phyloP scores from a whole-genome alignment of 2,888 invertebrate genomes.

The Drosophila hamatofila region DNA sequence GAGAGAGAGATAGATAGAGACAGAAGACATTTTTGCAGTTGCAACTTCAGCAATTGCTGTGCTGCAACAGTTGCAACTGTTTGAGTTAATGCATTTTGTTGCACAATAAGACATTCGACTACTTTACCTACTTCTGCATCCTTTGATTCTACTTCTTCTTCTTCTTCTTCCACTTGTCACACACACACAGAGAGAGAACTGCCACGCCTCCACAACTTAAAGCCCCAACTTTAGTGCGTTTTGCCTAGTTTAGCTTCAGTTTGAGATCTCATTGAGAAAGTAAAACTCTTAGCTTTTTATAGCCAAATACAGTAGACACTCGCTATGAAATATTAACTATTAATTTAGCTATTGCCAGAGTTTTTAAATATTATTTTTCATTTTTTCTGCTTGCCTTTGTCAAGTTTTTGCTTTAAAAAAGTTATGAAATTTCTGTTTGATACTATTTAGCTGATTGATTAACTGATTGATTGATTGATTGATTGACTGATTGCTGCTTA shows the following conservation, averaged over 20 bases:
- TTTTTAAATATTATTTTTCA: no score
- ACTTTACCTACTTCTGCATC: slow-evolving; percentile 11
- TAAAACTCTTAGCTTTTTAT: not conserved
- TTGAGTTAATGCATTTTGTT: slow-evolving; percentile 72
- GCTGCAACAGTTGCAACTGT: slow-evolving; percentile 36
- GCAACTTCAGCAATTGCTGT: slow-evolving; percentile 34
- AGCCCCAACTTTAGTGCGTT: not conserved
- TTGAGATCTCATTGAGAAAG: not conserved
- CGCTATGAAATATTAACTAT: not conserved
- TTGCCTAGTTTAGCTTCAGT: no score
- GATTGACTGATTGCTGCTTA: no score
- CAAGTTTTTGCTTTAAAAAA: no score
- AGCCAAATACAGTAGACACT: not conserved
- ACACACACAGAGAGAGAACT: not conserved
- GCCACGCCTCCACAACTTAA: not conserved
- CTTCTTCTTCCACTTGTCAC: slow-evolving; percentile 8
- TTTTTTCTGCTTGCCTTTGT: no score
- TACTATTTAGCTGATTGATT: not conserved
- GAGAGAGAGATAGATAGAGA: slow-evolving; percentile 4
- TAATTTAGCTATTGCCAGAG: no score
- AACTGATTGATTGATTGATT: not conserved
- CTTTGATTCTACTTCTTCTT: slow-evolving; percentile 21
- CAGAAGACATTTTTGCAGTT: slow-evolving; percentile 17
- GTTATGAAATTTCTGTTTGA: no score
- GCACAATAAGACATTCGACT: slow-evolving; percentile 46